Evolutionary conservation across 2,888 invertebrate species (phyloP).

Genomic region (Limnephilus auricula): DNA sequence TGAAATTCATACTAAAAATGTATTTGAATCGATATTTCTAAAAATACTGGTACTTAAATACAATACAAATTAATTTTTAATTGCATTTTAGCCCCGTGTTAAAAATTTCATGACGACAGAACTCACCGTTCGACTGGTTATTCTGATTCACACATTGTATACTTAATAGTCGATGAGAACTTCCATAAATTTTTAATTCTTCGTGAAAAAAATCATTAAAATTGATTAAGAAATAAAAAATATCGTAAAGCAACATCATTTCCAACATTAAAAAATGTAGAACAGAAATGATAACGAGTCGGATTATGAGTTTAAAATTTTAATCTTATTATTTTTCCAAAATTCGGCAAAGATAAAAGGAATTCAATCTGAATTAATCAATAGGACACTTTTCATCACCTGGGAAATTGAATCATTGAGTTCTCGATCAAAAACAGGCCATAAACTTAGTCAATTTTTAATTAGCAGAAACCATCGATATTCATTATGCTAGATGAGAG

Average conservation of each 20-base stretch:
- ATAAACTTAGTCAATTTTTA: not conserved
- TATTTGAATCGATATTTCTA: too few relatives aligned
- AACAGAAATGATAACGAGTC: not conserved
- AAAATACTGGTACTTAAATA: too few relatives aligned
- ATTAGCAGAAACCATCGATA: not conserved
- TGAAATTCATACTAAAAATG: too few relatives aligned
- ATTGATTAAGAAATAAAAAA: not conserved
- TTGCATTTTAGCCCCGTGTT: too few relatives aligned
- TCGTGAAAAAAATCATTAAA: not conserved
- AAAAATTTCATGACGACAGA: too few relatives aligned
- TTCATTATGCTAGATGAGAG: not conserved
- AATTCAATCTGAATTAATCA: not conserved
- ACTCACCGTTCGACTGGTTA: too few relatives aligned
- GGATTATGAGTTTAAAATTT: not conserved
- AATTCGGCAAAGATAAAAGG: not conserved
- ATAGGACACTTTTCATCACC: not conserved
- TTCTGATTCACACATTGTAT: not conserved
- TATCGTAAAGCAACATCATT: not conserved
- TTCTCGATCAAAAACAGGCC: not conserved
- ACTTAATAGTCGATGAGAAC: not conserved
- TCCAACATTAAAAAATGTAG: not conserved
- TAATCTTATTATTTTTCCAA: not conserved
- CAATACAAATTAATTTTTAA: too few relatives aligned
- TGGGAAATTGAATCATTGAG: not conserved
- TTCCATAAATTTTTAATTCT: not conserved